Evolutionary conservation across 2,797 vertebrate species (phyloP).

Genomic region (Poeciliopsis infans): DNA sequence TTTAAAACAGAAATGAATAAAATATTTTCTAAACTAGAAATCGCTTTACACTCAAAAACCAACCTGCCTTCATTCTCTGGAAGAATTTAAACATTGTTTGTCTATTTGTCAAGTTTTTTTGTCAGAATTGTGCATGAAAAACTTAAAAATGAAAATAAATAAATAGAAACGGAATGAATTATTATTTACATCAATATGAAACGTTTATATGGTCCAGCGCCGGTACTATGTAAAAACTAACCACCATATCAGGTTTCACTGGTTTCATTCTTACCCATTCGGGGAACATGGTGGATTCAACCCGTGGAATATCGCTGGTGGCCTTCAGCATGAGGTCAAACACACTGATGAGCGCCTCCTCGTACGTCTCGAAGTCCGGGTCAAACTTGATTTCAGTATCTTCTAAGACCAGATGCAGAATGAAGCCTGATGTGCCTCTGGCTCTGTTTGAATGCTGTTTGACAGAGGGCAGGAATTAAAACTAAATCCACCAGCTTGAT

Average conservation of each 20-base stretch:
- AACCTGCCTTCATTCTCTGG: no score
- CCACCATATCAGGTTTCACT: neutral
- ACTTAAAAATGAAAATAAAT: no score
- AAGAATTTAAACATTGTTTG: no score
- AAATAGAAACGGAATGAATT: no score
- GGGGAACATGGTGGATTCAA: constrained; percentile 86
- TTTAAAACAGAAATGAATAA: no score
- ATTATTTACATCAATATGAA: no score
- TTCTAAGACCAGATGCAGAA: constrained; percentile 84
- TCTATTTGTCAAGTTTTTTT: no score
- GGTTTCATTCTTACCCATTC: constrained; percentile 81
- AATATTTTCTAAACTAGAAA: no score
- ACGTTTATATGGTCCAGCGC: no score
- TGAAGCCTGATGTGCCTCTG: constrained; percentile 84
- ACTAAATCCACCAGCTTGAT: neutral
- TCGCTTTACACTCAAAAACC: no score
- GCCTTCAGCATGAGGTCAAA: constrained; percentile 85
- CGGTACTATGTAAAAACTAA: neutral
- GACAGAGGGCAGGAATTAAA: constrained; percentile 4
- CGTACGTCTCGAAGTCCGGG: constrained; percentile 82
- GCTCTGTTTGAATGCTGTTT: constrained; percentile 77
- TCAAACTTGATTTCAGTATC: constrained; percentile 83
- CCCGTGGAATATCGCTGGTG: constrained; percentile 81
- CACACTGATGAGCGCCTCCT: constrained; percentile 79
- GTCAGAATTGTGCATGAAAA: no score